Percentiles rank a stretch among this genome's conserved stretches.
These are phyloP conservation scores for Oreochromis spilurus DNA, from an alignment of 2,113 vertebrate genomes.

Conservation along the genomic window DNA sequence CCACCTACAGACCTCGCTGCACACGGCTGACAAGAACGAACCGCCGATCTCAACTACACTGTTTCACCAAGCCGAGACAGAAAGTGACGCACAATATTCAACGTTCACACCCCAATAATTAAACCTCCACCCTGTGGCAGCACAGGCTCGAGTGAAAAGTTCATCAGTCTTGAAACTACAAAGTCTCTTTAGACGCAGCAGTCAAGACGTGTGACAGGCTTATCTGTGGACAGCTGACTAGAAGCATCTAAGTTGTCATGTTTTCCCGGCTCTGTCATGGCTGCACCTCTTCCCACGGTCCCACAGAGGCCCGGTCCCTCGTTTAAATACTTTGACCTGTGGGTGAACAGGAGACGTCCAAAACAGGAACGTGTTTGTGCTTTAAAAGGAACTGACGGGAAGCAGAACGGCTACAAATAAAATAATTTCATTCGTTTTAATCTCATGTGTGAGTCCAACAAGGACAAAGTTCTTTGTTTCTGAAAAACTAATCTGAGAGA, in stretches of 20 bases:
- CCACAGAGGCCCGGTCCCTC: not conserved
- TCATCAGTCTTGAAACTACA: not conserved
- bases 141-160: not conserved
- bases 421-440: fast-evolving
- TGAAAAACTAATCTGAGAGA: not conserved
- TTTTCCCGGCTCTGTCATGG: not conserved
- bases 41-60: not conserved
- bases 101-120: fast-evolving
- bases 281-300: fast-evolving
- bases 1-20: not conserved
- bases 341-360: fast-evolving
- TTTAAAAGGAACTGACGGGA: not conserved
- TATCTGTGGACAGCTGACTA: not conserved
- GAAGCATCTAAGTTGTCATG: not conserved
- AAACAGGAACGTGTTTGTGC: not conserved
- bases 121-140: fast-evolving
- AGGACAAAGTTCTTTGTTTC: not conserved
- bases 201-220: not conserved
- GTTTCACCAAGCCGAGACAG: not conserved
- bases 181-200: not conserved
- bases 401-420: not conserved
- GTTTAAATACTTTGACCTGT: not conserved
- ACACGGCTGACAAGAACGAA: fast-evolving
- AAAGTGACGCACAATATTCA: not conserved
- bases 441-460: not conserved